Conservation (phyloP, 2,797 vertebrate species). For the Trachops cirrhosus region DNA sequence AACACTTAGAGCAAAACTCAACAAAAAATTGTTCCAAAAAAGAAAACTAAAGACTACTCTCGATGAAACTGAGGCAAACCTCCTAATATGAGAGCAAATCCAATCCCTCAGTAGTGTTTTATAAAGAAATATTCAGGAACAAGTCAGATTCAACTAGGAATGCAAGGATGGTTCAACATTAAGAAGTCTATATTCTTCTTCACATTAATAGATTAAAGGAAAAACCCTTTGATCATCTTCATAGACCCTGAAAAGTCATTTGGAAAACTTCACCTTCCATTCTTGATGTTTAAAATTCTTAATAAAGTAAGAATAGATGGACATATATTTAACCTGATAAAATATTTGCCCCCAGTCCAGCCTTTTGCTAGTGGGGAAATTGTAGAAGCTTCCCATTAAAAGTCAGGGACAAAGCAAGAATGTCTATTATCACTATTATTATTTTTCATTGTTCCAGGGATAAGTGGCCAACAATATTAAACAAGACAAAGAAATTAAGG, state of each 20-base stretch:
- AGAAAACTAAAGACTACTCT: background rate
- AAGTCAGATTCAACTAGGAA: background rate
- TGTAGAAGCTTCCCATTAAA: background rate
- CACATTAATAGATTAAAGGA: background rate
- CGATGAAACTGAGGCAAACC: background rate
- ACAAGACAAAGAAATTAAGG: conserved; percentile 37
- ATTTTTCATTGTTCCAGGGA: background rate
- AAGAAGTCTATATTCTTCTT: background rate
- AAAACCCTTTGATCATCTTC: background rate
- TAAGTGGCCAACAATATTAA: background rate
- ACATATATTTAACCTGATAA: conserved; percentile 8
- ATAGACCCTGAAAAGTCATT: background rate
- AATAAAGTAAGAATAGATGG: background rate
- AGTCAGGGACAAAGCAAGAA: background rate
- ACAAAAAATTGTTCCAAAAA: background rate
- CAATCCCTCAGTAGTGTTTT: background rate
- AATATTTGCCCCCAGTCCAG: background rate
- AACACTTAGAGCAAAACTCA: background rate
- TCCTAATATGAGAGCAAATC: background rate
- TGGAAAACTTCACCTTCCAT: conserved; percentile 13
- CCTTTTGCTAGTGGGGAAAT: background rate
- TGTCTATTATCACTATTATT: background rate
- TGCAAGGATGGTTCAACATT: conserved; percentile 7
- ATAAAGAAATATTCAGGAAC: background rate
- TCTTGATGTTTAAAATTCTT: conserved; percentile 18